phyloP scores from a whole-genome alignment of 1,140 invertebrate species.

The Drosophila novamexicana region DNA sequence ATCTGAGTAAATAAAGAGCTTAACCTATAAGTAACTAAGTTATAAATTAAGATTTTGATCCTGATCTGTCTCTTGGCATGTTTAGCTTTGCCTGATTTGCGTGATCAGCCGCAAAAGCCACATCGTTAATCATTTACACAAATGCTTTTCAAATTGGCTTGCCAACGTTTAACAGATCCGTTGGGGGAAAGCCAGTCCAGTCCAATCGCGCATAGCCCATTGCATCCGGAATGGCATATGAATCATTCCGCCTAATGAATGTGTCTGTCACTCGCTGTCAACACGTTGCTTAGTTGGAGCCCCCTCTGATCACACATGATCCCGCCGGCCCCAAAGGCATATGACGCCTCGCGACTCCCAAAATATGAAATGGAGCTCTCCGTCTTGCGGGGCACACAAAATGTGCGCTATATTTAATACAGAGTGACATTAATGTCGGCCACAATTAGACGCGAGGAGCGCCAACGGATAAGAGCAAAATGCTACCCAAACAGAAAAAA shows the following conservation, averaged over 20 bases:
- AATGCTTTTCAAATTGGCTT: conserved; percentile 68
- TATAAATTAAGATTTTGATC: conserved; percentile 3
- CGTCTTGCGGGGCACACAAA: conserved; percentile 22
- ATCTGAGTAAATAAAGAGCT: conserved; percentile 1
- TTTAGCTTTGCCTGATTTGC: conserved; percentile 30
- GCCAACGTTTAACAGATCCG: conserved; percentile 55
- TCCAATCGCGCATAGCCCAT: not conserved
- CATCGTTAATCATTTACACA: conserved; percentile 64
- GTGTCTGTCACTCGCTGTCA: conserved; percentile 81
- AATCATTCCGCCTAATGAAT: conserved; percentile 81
- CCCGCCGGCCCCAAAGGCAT: conserved; percentile 12
- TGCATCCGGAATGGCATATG: conserved; percentile 51
- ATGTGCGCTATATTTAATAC: conserved; percentile 77
- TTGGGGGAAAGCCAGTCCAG: not conserved
- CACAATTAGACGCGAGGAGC: conserved; percentile 69
- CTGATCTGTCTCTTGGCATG: conserved; percentile 12
- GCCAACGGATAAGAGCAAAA: conserved; percentile 57
- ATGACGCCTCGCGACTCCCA: conserved; percentile 51
- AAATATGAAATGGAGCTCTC: conserved; percentile 77
- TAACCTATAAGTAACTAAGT: not conserved
- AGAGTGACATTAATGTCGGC: conserved; percentile 79
- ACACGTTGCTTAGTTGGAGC: conserved; percentile 65
- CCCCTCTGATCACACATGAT: conserved; percentile 23
- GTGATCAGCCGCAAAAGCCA: conserved; percentile 43
- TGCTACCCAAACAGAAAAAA: conserved; percentile 29